These are phyloP conservation scores for Chiridota heheva DNA, from an alignment of 35 echinoderm and acorn worm species.

Conservation along the genomic window DNA sequence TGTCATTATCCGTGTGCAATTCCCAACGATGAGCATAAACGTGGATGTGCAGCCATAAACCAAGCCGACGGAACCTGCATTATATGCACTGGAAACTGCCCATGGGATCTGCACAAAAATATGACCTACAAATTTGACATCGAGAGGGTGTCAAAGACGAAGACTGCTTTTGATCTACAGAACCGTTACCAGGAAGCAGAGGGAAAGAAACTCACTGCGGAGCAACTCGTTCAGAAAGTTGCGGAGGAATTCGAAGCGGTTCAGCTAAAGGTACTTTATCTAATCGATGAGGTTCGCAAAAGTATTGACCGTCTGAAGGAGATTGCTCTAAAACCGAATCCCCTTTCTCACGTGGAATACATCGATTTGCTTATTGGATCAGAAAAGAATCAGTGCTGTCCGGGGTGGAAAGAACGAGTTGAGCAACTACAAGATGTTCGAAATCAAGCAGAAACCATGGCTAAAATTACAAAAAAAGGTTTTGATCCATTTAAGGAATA, in stretches of 20 bases:
- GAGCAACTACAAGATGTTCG: neutral
- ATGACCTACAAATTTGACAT: conserved; percentile 41
- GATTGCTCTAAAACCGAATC: conserved; percentile 17
- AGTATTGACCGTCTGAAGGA: conserved; percentile 17
- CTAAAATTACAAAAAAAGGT: neutral
- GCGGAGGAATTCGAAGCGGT: conserved; percentile 20
- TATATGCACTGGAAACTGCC: conserved; percentile 13
- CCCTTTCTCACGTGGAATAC: conserved; percentile 20
- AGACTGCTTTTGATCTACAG: conserved; percentile 24
- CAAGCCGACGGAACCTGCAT: neutral
- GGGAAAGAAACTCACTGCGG: conserved; percentile 34
- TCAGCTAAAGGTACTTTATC: neutral
- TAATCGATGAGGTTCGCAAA: neutral
- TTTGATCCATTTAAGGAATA: conserved; percentile 41
- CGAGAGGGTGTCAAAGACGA: neutral
- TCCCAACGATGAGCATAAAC: neutral
- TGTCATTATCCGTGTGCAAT: conserved; percentile 29
- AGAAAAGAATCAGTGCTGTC: neutral
- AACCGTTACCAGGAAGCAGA: conserved; percentile 20
- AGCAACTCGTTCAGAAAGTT: conserved; percentile 19
- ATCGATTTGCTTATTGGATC: conserved; percentile 13
- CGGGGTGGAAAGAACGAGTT: conserved; percentile 17
- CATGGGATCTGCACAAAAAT: conserved; percentile 39
- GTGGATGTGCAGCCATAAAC: conserved; percentile 11
- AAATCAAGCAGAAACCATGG: conserved; percentile 20